Evolutionary conservation across 1,140 invertebrate genomes (phyloP).

Genomic region (Pseudobourletiella spinata): DNA sequence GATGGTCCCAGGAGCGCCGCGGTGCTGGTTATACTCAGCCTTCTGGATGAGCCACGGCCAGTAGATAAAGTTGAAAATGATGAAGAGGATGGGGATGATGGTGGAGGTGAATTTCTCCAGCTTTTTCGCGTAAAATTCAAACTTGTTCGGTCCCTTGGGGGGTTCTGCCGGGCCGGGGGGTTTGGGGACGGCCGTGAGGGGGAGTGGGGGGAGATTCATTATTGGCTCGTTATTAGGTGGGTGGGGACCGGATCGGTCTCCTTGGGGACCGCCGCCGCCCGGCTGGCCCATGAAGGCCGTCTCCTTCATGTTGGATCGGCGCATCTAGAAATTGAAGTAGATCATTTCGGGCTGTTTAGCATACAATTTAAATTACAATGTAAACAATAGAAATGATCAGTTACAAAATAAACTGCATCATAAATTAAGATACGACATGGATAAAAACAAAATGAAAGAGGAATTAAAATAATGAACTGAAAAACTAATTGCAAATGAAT

Average conservation of each 20-base stretch:
- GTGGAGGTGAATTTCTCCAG: constrained; percentile 31
- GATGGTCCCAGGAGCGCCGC: background rate
- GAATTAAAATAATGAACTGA: background rate
- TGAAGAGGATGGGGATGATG: constrained; percentile 27
- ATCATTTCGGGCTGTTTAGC: background rate
- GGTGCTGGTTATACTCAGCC: constrained; percentile 18
- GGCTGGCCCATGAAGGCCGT: constrained; percentile 7
- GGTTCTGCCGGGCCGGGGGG: background rate
- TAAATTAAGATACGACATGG: background rate
- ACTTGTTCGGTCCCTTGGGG: constrained; percentile 16
- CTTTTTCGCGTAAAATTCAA: constrained; percentile 24
- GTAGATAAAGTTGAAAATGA: constrained; percentile 34
- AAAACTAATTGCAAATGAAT: no score
- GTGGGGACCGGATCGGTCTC: background rate
- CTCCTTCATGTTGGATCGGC: constrained; percentile 15
- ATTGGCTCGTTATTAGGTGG: constrained; percentile 13
- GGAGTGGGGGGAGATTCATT: background rate
- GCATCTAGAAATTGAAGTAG: constrained; percentile 1
- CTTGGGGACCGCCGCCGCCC: background rate
- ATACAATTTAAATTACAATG: background rate
- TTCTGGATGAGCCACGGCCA: constrained; percentile 34
- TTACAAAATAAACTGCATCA: background rate
- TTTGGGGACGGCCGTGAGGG: background rate
- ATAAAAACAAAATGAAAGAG: background rate
- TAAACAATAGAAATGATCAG: background rate